Conservation (phyloP, 2,888 invertebrate species). For the Pecten maximus region DNA sequence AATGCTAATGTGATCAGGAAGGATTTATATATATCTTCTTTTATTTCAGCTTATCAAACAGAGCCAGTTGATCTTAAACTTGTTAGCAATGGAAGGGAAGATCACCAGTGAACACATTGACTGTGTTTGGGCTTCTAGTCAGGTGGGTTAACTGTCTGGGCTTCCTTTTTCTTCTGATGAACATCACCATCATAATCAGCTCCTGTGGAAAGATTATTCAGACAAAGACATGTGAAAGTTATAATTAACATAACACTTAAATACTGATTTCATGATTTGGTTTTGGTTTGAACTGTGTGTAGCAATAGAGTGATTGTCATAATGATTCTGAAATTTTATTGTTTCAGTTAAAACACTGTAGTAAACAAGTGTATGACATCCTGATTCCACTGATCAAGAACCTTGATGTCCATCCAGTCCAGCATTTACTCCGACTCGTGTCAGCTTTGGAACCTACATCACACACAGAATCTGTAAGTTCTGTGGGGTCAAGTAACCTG, state of each 20-base stretch:
- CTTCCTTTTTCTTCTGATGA: neutral
- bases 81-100: slow-evolving; percentile 94
- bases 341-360: slow-evolving; percentile 92
- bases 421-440: slow-evolving; percentile 93
- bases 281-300: no score
- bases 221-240: neutral
- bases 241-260: no score
- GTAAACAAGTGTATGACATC: slow-evolving; percentile 95
- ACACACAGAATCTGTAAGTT: slow-evolving; percentile 93
- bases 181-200: neutral
- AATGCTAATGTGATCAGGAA: no score
- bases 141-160: slow-evolving; percentile 81
- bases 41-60: slow-evolving; percentile 92
- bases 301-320: no score
- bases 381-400: slow-evolving; percentile 95
- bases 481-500: neutral
- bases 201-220: neutral
- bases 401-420: slow-evolving; percentile 92
- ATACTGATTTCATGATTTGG: no score
- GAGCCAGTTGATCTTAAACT: slow-evolving; percentile 95
- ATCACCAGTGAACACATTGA: slow-evolving; percentile 95
- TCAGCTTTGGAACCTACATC: slow-evolving; percentile 94
- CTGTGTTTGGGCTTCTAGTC: slow-evolving; percentile 96
- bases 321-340: no score
- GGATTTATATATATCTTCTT: neutral